phyloP scores from a whole-genome alignment of 2,113 vertebrate genomes.

The Castor canadensis region DNA sequence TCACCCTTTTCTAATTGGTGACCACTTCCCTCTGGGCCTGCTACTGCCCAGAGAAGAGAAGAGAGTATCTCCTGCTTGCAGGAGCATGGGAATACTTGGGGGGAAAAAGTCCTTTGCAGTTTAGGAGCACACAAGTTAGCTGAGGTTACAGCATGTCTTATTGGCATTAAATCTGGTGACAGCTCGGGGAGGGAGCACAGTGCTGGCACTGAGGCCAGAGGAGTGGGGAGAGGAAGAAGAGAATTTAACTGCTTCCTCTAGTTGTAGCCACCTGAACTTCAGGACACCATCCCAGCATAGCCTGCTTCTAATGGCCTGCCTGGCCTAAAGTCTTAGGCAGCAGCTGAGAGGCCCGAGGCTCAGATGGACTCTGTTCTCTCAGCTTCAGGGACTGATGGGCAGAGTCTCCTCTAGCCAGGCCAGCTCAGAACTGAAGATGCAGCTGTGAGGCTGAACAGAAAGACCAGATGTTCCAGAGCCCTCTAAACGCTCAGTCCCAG shows the following conservation, averaged over 20 bases:
- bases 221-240: neutral
- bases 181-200: fast-evolving
- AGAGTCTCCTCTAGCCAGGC: too few relatives aligned
- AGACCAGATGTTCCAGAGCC: neutral
- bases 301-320: neutral
- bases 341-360: neutral
- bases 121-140: neutral
- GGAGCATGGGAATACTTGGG: neutral
- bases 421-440: neutral
- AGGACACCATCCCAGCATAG: neutral
- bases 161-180: neutral
- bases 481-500: neutral
- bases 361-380: neutral
- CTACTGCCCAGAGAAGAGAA: neutral
- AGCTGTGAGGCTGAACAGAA: neutral
- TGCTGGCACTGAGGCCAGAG: neutral
- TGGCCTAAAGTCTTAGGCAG: neutral
- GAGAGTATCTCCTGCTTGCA: fast-evolving
- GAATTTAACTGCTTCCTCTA: neutral
- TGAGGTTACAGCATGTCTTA: neutral
- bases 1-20: neutral
- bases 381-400: neutral
- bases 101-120: neutral
- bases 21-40: neutral
- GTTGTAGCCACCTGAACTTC: neutral